A percentile compares a stretch with the other conserved stretches of the same genome.
Evolutionary conservation across 1,140 invertebrate species (phyloP).

Genomic region (Philopotamus ludificatus): DNA sequence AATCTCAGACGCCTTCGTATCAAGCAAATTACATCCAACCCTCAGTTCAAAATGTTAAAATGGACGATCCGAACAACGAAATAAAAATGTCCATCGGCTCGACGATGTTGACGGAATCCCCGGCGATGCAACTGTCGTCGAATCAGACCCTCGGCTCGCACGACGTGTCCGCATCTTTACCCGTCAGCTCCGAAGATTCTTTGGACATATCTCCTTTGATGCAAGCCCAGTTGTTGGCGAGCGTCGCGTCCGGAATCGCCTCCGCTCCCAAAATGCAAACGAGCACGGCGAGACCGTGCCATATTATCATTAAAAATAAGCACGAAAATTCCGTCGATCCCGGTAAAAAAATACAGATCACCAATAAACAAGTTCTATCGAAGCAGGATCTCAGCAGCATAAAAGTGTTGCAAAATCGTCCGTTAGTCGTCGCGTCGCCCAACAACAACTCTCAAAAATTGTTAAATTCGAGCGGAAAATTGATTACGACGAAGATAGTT

Average conservation of each 20-base stretch:
- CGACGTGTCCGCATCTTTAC: constrained; percentile 46
- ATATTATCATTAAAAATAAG: constrained; percentile 52
- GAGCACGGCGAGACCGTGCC: constrained; percentile 47
- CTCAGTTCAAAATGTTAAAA: constrained; percentile 47
- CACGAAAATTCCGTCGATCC: constrained; percentile 42
- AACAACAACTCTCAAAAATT: constrained; percentile 47
- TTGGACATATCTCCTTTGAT: background rate
- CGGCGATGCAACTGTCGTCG: constrained; percentile 49
- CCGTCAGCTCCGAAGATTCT: constrained; percentile 44
- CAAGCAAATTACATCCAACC: constrained; percentile 54
- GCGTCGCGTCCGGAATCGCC: constrained; percentile 44
- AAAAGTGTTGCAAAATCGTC: constrained; percentile 51
- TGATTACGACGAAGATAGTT: constrained; percentile 53
- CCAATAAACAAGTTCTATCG: constrained; percentile 52
- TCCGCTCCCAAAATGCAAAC: constrained; percentile 43
- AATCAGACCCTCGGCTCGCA: constrained; percentile 49
- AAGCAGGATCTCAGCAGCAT: constrained; percentile 48
- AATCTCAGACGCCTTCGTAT: constrained; percentile 43
- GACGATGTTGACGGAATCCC: constrained; percentile 46
- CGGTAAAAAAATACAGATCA: constrained; percentile 48
- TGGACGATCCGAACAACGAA: constrained; percentile 49
- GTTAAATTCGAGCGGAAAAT: constrained; percentile 47
- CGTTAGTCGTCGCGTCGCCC: constrained; percentile 47
- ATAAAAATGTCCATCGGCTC: constrained; percentile 48
- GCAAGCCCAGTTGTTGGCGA: constrained; percentile 11